Base-by-base conservation (phyloP, 2,113 vertebrate genomes). In the Heteronetta atricapilla region DNA sequence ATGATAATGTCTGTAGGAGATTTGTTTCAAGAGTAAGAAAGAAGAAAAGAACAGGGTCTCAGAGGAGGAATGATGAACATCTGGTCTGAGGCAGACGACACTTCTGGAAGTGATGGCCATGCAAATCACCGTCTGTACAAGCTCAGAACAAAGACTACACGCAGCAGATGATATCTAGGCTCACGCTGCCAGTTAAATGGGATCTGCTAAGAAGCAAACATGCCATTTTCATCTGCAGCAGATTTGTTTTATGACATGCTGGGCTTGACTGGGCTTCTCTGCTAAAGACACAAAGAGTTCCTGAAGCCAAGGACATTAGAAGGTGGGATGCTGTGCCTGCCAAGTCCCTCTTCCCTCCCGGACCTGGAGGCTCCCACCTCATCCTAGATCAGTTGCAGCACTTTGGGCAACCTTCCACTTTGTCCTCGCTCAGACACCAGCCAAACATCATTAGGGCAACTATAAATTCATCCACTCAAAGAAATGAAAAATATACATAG, bases 21-120 rank as follows among this genome's bases (percentile, higher is more conserved):
- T 83, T 72, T 84, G 62, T 81, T 92, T 76, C 36, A n/a, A 79
- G 73, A 95, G 6, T n/a, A 75, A 93, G 59, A 69, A 88, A 82
- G 77, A 80, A 82, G 77, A 93, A 92, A 94, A 88, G 86, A 86
- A 55, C 76, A 58, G 77, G 29, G 85, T 81, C 91, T 97, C 93
- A 46, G 84, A 13, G 63, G 93, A 97, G 77, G 67, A 91, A 92
- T 67, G 94, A 80, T 67, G 94, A 96, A 95, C 94, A 97, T 95
- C 95, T 96, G 94, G 86, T 96, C 66, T 46, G 86, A 90, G 94
- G 77, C 92, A 93, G 88, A 95, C 1, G 7, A 94, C 88, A 92
- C 83, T 96, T 96, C 74, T 92, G 93, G 94, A 96, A 94, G 26
- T 5, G 80, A 95, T 59, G 90, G 94, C 68, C 93, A 92, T 77